phyloP scores from a whole-genome alignment of 1,140 invertebrate species.

The Coelopa frigida region DNA sequence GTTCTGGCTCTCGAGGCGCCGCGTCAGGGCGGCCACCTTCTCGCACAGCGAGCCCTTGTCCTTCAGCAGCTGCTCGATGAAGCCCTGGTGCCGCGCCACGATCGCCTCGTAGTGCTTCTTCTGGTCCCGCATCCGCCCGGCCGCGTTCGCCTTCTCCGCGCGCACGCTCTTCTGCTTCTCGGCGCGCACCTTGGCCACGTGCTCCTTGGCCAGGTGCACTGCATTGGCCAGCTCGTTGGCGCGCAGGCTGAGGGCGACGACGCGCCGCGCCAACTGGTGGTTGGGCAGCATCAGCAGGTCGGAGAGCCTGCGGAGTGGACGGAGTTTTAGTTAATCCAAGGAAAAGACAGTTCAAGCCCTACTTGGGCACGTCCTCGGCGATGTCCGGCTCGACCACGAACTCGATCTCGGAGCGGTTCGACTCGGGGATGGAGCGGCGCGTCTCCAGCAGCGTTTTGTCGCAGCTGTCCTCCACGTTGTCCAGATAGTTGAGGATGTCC shows the following conservation, averaged over 20 bases:
- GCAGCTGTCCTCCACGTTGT: slow-evolving; percentile 42
- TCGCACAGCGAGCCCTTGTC: slow-evolving; percentile 61
- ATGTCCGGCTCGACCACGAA: slow-evolving; percentile 41
- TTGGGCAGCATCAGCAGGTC: slow-evolving; percentile 42
- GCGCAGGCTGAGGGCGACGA: slow-evolving; percentile 34
- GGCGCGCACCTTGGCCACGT: slow-evolving; percentile 31
- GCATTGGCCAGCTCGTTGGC: slow-evolving; percentile 44
- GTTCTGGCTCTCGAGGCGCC: slow-evolving; percentile 47
- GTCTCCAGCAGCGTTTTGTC: slow-evolving; percentile 41
- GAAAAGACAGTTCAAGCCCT: neutral
- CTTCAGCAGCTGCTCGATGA: slow-evolving; percentile 60
- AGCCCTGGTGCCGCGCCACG: slow-evolving; percentile 59
- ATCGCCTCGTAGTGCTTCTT: slow-evolving; percentile 59
- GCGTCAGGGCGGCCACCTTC: slow-evolving; percentile 55
- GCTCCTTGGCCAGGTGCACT: slow-evolving; percentile 41
- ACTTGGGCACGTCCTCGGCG: slow-evolving; percentile 43
- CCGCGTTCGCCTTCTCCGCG: slow-evolving; percentile 32
- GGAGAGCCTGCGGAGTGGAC: slow-evolving; percentile 20
- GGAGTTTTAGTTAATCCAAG: neutral
- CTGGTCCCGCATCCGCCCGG: slow-evolving; percentile 48
- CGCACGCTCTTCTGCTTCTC: slow-evolving; percentile 39
- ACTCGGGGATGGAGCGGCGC: slow-evolving; percentile 35
- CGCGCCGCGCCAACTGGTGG: slow-evolving; percentile 39
- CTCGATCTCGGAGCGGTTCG: slow-evolving; percentile 37
- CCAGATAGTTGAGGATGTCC: slow-evolving; percentile 40